These are phyloP conservation scores for Neodontobutis hainanensis DNA, from an alignment of 2,113 vertebrate genomes.

Conservation along the genomic window DNA sequence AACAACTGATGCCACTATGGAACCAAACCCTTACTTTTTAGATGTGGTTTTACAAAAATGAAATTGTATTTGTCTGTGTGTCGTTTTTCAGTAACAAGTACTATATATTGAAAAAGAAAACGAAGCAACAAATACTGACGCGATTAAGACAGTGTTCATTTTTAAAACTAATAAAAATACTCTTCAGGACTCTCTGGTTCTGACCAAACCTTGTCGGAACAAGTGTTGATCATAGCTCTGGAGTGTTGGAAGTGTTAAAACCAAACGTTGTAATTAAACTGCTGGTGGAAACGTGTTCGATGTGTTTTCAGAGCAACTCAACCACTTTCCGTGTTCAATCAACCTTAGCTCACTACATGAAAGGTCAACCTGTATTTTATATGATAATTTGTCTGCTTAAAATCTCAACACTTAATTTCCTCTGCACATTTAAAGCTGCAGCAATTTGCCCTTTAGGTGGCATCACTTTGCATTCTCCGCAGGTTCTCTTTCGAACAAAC, in stretches of 20 bases:
- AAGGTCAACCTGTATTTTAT: conserved; percentile 52
- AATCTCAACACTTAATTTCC: conserved; percentile 38
- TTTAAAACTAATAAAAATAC: no score
- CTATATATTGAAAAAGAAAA: no score
- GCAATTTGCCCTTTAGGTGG: conserved; percentile 28
- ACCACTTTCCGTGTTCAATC: conserved; percentile 29
- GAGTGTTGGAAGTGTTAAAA: not conserved
- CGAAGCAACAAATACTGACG: no score
- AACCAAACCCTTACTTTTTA: no score
- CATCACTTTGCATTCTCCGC: conserved; percentile 21
- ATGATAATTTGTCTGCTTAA: conserved; percentile 55
- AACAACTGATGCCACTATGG: no score
- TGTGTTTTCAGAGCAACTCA: not conserved
- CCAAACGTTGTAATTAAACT: conserved; percentile 5
- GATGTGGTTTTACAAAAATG: no score
- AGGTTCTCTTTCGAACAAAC: conserved; percentile 38
- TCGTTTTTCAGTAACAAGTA: no score
- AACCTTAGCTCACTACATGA: conserved; percentile 21
- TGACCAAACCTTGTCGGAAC: no score
- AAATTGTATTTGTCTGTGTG: no score
- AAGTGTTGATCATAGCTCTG: no score
- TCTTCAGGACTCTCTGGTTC: no score
- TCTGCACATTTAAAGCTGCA: conserved; percentile 23
- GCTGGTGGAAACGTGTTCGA: conserved; percentile 29
- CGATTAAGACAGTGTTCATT: no score